phyloP scores from a whole-genome alignment of 1,140 invertebrate genomes.

The Rhyzopertha dominica region DNA sequence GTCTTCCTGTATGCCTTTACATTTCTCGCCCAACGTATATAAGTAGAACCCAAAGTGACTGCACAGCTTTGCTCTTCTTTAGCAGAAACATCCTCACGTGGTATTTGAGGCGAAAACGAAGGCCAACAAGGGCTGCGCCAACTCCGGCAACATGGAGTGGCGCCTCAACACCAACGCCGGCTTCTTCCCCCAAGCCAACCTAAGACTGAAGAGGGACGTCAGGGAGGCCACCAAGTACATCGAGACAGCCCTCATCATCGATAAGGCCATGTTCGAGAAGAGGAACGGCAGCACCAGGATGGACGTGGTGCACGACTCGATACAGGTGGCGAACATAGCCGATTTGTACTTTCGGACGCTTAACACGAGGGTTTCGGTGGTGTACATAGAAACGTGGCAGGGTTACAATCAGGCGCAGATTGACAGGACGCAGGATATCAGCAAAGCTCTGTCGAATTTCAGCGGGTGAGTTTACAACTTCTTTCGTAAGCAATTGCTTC shows the following conservation, averaged over 20 bases:
- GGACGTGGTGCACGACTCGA: conserved; percentile 89
- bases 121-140: conserved; percentile 82
- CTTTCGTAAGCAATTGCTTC: no score
- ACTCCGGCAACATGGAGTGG: conserved; percentile 72
- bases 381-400: conserved; percentile 96
- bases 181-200: conserved; percentile 26
- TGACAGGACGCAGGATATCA: conserved; percentile 77
- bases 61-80: conserved; percentile 59
- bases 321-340: conserved; percentile 94
- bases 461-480: no score
- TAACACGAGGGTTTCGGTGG: conserved; percentile 87
- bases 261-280: conserved; percentile 91
- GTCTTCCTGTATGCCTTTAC: no score
- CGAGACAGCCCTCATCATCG: conserved; percentile 85
- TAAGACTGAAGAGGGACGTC: conserved; percentile 63
- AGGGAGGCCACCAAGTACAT: conserved; percentile 86
- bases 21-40: no score
- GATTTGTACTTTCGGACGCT: conserved; percentile 79
- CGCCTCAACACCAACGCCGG: conserved; percentile 55
- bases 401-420: conserved; percentile 72
- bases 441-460: conserved; percentile 79
- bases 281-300: conserved; percentile 82
- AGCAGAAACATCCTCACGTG: conserved; percentile 94
- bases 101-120: conserved; percentile 88
- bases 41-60: conserved; percentile 43